phyloP scores from a whole-genome alignment of 2,888 invertebrate species.

The Nymphalis c-album region DNA sequence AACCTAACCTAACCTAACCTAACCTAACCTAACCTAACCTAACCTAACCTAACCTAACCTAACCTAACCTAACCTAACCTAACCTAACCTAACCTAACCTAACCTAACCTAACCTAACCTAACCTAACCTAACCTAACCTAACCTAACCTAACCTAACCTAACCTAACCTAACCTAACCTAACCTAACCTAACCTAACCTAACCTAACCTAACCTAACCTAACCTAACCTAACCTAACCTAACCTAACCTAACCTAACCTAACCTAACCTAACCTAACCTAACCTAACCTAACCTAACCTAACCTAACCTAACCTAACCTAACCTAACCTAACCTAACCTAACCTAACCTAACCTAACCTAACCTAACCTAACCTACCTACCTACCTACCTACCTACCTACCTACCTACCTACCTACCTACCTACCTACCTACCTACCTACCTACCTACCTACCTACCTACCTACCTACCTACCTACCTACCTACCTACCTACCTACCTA shows the following conservation, averaged over 20 bases:
- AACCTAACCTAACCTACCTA: constrained; percentile 18
- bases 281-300: constrained; percentile 39
- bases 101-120: constrained; percentile 34
- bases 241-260: constrained; percentile 41
- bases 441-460: too few species aligned
- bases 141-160: constrained; percentile 39
- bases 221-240: constrained; percentile 38
- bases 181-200: constrained; percentile 43
- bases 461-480: too few species aligned
- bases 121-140: constrained; percentile 34
- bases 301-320: constrained; percentile 42
- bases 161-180: constrained; percentile 43
- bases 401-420: too few species aligned
- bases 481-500: too few species aligned
- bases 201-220: constrained; percentile 43
- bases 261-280: constrained; percentile 31
- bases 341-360: constrained; percentile 38
- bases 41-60: too few species aligned
- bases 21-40: too few species aligned
- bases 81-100: constrained; percentile 30
- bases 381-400: too few species aligned
- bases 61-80: constrained; percentile 32
- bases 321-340: constrained; percentile 41
- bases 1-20: too few species aligned
- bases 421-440: not conserved